A percentile compares a stretch with the other conserved stretches of the same genome.
Conservation (phyloP, 2,113 vertebrate genomes). For the Peromyscus californicus region DNA sequence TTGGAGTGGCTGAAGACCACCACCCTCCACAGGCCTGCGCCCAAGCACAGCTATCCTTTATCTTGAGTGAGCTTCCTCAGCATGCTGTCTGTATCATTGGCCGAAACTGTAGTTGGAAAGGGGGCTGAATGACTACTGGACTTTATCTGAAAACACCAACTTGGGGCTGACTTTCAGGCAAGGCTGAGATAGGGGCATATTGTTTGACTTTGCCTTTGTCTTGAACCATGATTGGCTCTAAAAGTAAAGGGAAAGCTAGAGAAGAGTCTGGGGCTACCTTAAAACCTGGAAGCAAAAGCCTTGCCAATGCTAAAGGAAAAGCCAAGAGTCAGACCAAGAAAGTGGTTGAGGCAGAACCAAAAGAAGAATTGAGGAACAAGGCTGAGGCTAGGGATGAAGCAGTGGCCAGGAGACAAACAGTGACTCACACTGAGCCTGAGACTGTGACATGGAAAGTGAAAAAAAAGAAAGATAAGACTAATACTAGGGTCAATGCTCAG, state of each 20-base stretch:
- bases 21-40: conserved; percentile 63
- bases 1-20: conserved; percentile 77
- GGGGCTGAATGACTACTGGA: conserved; percentile 67
- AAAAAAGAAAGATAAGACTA: conserved; percentile 62
- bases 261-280: neutral
- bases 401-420: conserved; percentile 52
- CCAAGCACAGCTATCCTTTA: conserved; percentile 63
- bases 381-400: conserved; percentile 12
- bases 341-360: conserved; percentile 53
- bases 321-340: conserved; percentile 49
- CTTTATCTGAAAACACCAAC: conserved; percentile 74
- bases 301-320: conserved; percentile 40
- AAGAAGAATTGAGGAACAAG: conserved; percentile 52
- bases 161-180: conserved; percentile 69
- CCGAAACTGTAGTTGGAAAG: conserved; percentile 70
- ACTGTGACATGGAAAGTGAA: conserved; percentile 57
- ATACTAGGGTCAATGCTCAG: conserved; percentile 34
- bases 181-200: conserved; percentile 20
- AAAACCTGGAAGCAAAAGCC: conserved; percentile 43
- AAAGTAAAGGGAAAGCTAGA: conserved; percentile 27
- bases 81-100: conserved; percentile 62
- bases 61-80: conserved; percentile 70
- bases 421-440: conserved; percentile 20
- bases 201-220: conserved; percentile 57
- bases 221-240: conserved; percentile 60